Conservation (phyloP, 2,888 invertebrate genomes). For the Dichetophora obliterata region DNA sequence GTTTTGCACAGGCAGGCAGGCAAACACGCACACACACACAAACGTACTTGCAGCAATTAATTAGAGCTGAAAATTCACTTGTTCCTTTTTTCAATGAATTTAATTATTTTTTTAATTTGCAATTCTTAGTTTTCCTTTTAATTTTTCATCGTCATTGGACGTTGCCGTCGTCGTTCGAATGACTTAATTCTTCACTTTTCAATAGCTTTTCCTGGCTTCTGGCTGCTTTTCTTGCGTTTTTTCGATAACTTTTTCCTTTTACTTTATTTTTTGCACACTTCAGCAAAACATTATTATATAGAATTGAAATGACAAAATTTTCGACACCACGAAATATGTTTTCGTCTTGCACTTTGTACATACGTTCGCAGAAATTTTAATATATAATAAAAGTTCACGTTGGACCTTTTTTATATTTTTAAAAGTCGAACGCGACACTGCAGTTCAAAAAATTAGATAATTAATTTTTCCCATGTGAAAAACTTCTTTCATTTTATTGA, state of each 20-base stretch:
- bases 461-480: slow-evolving; percentile 29
- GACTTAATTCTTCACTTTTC: slow-evolving; percentile 59
- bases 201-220: slow-evolving; percentile 51
- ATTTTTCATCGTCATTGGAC: slow-evolving; percentile 42
- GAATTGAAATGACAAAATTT: slow-evolving; percentile 29
- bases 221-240: slow-evolving; percentile 32
- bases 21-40: slow-evolving; percentile 41
- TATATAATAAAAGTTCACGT: slow-evolving; percentile 9
- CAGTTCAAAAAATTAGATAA: slow-evolving; percentile 32
- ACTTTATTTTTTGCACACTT: slow-evolving; percentile 49
- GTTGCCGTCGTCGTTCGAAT: slow-evolving; percentile 53
- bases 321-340: slow-evolving; percentile 28
- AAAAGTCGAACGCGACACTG: slow-evolving; percentile 33
- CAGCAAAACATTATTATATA: slow-evolving; percentile 51
- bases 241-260: slow-evolving; percentile 44
- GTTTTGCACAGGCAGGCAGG: slow-evolving; percentile 27
- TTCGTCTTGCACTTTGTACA: slow-evolving; percentile 6
- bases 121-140: slow-evolving; percentile 8
- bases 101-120: neutral
- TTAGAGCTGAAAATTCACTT: slow-evolving; percentile 34
- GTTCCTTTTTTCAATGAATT: slow-evolving; percentile 17
- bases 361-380: neutral
- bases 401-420: slow-evolving; percentile 36
- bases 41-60: slow-evolving; percentile 37
- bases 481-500: slow-evolving; percentile 43